Evolutionary conservation across 92 coral and sea anemone species (phyloP).

Genomic region (Desmophyllum pertusum): DNA sequence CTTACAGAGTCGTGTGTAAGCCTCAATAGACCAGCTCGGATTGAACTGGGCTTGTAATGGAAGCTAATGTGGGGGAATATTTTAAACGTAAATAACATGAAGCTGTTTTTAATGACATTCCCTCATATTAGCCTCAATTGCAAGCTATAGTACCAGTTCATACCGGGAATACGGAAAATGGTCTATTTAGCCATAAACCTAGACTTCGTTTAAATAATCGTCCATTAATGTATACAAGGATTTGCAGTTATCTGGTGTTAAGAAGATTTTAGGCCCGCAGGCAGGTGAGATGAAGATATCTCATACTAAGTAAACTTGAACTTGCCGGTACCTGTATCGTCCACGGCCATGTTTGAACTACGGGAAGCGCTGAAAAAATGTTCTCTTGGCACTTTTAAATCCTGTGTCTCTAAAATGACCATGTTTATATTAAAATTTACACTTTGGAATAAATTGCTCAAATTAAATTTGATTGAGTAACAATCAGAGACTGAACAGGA

Average conservation of each 20-base stretch:
- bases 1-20: neutral
- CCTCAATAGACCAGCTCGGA: no score
- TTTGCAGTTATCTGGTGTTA: neutral
- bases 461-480: neutral
- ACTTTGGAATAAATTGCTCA: neutral
- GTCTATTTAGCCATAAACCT: no score
- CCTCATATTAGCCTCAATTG: no score
- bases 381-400: neutral
- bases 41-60: no score
- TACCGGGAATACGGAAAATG: no score
- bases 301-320: neutral
- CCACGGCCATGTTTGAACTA: neutral
- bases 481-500: neutral
- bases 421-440: no score
- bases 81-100: no score
- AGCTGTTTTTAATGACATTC: no score
- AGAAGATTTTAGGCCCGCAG: neutral
- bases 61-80: no score
- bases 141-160: no score
- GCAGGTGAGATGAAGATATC: conserved; percentile 2
- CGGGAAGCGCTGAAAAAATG: neutral
- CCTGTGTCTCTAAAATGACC: neutral
- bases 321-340: conserved; percentile 29
- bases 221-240: no score
- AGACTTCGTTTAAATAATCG: neutral